Evolutionary conservation across 1,140 invertebrate genomes (phyloP).

Genomic region (Bombus ignitus): DNA sequence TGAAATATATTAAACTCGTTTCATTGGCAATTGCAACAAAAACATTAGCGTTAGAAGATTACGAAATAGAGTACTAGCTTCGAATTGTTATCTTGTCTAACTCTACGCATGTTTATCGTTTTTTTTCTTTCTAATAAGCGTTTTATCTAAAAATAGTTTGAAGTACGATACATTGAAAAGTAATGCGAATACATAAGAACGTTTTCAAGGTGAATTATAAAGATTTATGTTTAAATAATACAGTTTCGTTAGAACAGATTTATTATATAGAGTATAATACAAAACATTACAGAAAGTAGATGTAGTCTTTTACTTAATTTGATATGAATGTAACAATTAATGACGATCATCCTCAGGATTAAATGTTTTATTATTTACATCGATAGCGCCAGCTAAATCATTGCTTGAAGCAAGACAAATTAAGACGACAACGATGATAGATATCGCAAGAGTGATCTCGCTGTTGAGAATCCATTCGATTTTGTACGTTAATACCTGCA

Average conservation of each 20-base stretch:
- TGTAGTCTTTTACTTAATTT: background rate
- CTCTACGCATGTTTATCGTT: background rate
- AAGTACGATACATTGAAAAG: background rate
- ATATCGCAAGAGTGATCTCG: background rate
- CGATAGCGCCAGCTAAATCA: background rate
- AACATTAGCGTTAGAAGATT: background rate
- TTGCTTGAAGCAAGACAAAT: background rate
- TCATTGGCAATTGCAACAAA: background rate
- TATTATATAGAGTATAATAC: background rate
- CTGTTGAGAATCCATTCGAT: background rate
- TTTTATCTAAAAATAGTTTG: background rate
- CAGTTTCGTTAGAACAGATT: background rate
- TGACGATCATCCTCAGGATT: background rate
- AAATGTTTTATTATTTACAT: background rate
- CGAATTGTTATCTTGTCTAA: background rate
- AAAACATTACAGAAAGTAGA: background rate
- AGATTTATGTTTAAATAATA: background rate
- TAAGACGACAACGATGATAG: background rate
- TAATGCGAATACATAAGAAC: background rate
- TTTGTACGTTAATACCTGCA: background rate
- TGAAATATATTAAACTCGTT: background rate
- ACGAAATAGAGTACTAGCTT: background rate
- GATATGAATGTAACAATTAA: background rate
- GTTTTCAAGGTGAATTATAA: background rate
- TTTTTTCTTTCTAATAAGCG: background rate